Conservation (phyloP, 2,113 vertebrate species). For the Mystacornis crossleyi region DNA sequence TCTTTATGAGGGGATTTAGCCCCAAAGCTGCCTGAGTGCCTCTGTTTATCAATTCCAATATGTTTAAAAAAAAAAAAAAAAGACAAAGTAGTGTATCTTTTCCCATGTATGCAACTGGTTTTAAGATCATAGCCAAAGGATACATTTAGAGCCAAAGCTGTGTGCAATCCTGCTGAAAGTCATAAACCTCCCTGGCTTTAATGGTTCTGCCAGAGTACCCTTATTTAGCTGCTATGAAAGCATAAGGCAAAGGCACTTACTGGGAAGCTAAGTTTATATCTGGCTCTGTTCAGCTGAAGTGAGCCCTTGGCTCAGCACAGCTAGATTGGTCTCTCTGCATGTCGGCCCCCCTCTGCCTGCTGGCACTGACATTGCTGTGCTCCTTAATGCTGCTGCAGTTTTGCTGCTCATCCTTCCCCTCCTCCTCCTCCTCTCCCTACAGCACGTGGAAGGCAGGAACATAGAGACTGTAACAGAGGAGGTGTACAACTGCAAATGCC, state of each 20-base stretch:
- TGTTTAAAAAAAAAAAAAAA: neutral
- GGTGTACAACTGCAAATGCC: neutral
- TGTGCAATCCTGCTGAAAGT: neutral
- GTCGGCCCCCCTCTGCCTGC: neutral
- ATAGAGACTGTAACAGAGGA: neutral
- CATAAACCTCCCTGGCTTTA: neutral
- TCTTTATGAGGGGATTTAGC: neutral
- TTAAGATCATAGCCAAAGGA: conserved; percentile 4
- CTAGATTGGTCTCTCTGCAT: neutral
- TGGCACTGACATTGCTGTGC: neutral
- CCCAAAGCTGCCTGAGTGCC: neutral
- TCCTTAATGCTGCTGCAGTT: neutral
- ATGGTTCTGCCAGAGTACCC: neutral
- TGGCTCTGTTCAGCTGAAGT: neutral
- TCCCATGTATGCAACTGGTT: neutral
- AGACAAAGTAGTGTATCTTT: neutral
- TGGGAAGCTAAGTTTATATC: neutral
- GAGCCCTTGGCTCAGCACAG: neutral
- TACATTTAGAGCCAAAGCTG: neutral
- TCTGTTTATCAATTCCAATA: neutral
- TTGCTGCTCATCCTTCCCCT: neutral
- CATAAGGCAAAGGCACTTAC: neutral
- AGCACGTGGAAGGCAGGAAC: neutral
- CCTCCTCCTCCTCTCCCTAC: neutral
- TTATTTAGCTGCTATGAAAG: conserved; percentile 2